Evolutionary conservation across 2,888 invertebrate species (phyloP), one percentile per base, ranked within the genome.

Genomic region (Tipula helvola): DNA sequence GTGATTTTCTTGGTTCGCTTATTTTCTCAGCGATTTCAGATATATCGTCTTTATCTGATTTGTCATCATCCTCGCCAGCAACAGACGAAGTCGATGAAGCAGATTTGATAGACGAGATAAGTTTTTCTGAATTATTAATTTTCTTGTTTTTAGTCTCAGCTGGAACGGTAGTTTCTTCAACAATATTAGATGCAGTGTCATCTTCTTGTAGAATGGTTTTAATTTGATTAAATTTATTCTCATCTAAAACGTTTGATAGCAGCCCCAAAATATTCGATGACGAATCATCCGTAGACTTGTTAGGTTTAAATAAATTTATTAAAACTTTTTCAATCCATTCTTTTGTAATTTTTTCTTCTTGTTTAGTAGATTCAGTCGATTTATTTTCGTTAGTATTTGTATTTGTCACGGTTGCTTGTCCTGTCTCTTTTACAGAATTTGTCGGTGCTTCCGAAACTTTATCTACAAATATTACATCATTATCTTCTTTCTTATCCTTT

Each of bases 161-260:
- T 18, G 18, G 36, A 12, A 88, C 86, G 12, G 86, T 87, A 39
- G 87, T 86, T 52, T 87, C 86, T 1, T 87, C 86, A 42, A 36
- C 86, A 41, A 87, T 87, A 16, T 87, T 87, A 13, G 88, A 86
- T 36, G 86, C 86, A 86, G 88, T 88, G 10, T 87, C 87, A 12
- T 87, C 88, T 2, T 28, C 28, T 18, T 88, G 88, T 5, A 89
- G 87, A 85, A 89, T 88, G 12, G 88, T 87, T 88, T 89, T 90
- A 1, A 90, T 89, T 85, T 89, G 88, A 39, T 89, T 87, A 85
- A 90, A 87, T 87, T 89, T 89, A 2, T 89, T 89, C 1, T 89
- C 88, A 87, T 89, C 89, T 3, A 90, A 86, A 28, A 90, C 89
- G 87, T 89, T 89, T 16, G 88, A 88, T n/a, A 90, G 85, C 86